Evolutionary conservation across 2,797 vertebrate genomes (phyloP), one percentile per base, ranked within the genome.

Genomic region (Poecilia wingei): DNA sequence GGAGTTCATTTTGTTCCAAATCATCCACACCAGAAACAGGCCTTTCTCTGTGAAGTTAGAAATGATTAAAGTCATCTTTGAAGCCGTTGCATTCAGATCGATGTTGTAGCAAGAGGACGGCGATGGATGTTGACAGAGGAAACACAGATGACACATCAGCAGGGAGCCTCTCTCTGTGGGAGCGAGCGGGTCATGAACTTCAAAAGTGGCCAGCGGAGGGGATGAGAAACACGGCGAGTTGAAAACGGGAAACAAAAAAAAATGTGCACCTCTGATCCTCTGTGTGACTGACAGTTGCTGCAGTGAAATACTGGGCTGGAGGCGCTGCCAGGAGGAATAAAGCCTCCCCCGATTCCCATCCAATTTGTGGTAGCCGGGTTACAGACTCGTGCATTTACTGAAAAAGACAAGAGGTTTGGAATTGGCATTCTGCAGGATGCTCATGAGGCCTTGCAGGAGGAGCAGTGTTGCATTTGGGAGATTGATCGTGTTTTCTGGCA

Each of bases 281-380:
- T 77, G 76, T 64, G 70, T 91, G 88, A 89, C 89, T 89, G 93
- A 91, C 91, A 88, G 87, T 89, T 79, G 77, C 79, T 89, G 77
- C 87, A 53, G 81, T 85, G 79, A 89, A 92, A 91, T 90, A 83
- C 89, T 79, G 83, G 82, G 90, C 93, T 93, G 80, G 87, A 81
- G 90, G 91, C 90, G 83, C 80, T 78, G 92, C 94, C 91, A 89
- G 88, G 73, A 93, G 94, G 87, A 89, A 92, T 89, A 84, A 94
- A 93, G 91, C 81, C 92, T 91, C 88, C 84, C 85, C 87, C 92
- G 88, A 92, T 94, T 93, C 90, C 87, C 77, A 92, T 91, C 92
- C 94, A 94, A 94, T 95, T 94, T 94, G 91, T 72, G 77, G 46
- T 71, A 79, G 80, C 89, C 84, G 73, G 88, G 91, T 90, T 92